These are phyloP conservation scores for Mallotus villosus DNA, from an alignment of 2,797 vertebrate genomes.

Conservation along the genomic window DNA sequence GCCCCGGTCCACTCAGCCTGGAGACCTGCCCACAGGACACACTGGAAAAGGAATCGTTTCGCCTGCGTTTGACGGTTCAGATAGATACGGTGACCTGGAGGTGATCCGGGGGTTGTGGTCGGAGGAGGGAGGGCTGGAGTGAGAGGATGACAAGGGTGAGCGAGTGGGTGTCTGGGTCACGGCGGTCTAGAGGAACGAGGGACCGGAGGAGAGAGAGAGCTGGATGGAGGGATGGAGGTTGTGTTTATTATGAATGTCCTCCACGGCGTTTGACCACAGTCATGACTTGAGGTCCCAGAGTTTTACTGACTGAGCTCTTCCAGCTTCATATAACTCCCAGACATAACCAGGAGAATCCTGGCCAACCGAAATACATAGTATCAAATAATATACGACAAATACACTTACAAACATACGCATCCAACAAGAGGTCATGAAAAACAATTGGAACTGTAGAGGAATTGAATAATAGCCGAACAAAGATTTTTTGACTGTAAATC, in stretches of 20 bases:
- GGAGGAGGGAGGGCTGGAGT: conserved; percentile 13
- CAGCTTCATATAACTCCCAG: conserved; percentile 38
- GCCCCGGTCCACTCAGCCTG: not conserved
- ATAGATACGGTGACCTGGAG: conserved; percentile 12
- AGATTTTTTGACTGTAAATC: conserved; percentile 37
- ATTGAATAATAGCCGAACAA: not conserved
- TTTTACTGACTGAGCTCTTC: conserved; percentile 36
- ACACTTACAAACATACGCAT: no score
- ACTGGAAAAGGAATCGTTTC: conserved; percentile 62
- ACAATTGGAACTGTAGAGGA: not conserved
- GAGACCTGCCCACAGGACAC: conserved; percentile 10
- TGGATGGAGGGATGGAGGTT: not conserved
- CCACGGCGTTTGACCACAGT: conserved; percentile 38
- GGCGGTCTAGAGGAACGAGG: not conserved
- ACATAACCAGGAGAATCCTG: conserved; percentile 38
- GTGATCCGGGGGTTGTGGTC: conserved; percentile 35
- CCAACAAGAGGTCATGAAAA: conserved; percentile 1
- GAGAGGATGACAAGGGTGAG: conserved; percentile 12
- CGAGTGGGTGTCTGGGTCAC: not conserved
- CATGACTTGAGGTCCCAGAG: conserved; percentile 43
- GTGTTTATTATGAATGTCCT: conserved; percentile 36
- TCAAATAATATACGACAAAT: not conserved
- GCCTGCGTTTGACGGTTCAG: conserved; percentile 6
- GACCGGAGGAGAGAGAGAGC: not conserved
- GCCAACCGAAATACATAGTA: conserved; percentile 22